These are phyloP conservation scores for Rissa tridactyla DNA, from an alignment of 2,113 vertebrate genomes.

Conservation along the genomic window DNA sequence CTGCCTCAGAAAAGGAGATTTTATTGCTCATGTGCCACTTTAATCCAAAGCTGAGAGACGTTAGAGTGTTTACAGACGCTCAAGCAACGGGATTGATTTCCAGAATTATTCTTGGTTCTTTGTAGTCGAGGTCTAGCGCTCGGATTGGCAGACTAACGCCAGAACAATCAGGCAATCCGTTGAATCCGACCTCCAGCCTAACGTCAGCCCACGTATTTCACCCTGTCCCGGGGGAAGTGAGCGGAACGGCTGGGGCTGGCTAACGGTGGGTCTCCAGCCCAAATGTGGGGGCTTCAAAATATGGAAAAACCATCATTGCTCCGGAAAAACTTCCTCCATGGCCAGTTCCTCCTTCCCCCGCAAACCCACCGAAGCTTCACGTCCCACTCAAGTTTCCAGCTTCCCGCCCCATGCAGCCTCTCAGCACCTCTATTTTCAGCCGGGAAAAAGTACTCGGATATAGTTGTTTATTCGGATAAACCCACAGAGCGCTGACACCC, in stretches of 20 bases:
- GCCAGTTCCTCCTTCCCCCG: no score
- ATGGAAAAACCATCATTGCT: background rate
- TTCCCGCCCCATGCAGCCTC: no score
- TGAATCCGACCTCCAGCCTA: no score
- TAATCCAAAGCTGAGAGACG: rapidly evolving
- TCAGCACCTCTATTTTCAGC: no score
- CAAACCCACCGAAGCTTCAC: background rate
- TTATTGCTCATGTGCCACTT: background rate
- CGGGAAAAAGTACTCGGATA: no score
- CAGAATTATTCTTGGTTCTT: background rate
- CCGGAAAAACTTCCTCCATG: background rate
- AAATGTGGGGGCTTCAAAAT: no score
- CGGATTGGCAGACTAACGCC: background rate
- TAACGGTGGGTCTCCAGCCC: no score
- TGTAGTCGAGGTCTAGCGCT: no score
- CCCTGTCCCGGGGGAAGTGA: background rate
- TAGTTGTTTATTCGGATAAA: no score
- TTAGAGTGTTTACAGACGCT: background rate
- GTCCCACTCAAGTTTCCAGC: no score
- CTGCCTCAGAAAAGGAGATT: background rate
- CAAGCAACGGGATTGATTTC: background rate
- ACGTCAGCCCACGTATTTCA: background rate
- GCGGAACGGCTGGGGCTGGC: background rate
- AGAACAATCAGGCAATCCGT: rapidly evolving
- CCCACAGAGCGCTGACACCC: no score